phyloP scores from a whole-genome alignment of 2,888 invertebrate genomes.

The Meta bourneti region DNA sequence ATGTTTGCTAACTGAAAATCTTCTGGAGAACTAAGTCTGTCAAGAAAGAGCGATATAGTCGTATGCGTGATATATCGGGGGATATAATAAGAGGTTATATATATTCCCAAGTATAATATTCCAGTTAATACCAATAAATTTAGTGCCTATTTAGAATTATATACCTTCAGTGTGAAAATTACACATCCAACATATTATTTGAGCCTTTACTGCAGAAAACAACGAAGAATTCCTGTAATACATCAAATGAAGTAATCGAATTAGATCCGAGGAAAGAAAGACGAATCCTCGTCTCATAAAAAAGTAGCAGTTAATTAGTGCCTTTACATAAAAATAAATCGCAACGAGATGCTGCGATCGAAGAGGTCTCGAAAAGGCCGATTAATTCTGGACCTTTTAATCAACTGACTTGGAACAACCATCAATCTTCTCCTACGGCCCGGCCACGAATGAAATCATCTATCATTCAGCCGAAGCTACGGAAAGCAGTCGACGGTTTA shows the following conservation, averaged over 20 bases:
- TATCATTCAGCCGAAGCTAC: neutral
- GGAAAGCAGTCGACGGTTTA: neutral
- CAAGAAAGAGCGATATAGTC: no score
- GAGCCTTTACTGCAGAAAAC: no score
- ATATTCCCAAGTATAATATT: no score
- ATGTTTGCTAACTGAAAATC: no score
- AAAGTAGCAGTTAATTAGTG: neutral
- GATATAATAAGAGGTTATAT: no score
- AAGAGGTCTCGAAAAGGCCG: neutral
- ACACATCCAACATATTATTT: no score
- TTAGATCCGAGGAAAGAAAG: neutral
- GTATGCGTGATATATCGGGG: no score
- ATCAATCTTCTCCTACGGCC: neutral
- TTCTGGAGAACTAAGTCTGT: no score
- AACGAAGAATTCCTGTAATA: neutral
- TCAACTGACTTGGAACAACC: neutral
- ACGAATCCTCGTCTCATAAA: neutral
- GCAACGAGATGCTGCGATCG: neutral
- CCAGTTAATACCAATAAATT: no score
- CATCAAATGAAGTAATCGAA: neutral
- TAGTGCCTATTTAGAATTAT: no score
- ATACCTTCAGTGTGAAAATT: no score
- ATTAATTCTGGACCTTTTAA: neutral
- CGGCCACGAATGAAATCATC: neutral
- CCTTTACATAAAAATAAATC: slow-evolving; percentile 1